Evolutionary conservation across 1,140 invertebrate genomes (phyloP).

Genomic region (Macrostomum lignano): DNA sequence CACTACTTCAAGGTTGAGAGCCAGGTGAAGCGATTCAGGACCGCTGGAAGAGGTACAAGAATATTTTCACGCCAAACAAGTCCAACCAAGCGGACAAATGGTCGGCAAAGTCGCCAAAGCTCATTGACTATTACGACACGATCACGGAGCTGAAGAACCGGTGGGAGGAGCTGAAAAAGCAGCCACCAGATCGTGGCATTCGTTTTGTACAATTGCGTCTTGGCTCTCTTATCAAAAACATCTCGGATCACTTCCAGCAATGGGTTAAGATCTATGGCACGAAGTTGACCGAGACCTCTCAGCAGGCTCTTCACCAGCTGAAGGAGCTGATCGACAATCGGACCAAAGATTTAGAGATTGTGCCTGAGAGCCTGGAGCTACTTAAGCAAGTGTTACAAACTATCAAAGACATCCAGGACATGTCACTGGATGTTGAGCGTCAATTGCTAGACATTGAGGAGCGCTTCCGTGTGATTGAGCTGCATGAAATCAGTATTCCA

Average conservation of each 20-base stretch:
- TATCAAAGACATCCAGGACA: constrained; percentile 41
- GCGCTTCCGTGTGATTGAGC: constrained; percentile 25
- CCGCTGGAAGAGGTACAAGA: no score
- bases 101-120: constrained; percentile 37
- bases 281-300: constrained; percentile 25
- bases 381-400: constrained; percentile 54
- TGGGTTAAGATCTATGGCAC: constrained; percentile 22
- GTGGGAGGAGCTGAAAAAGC: constrained; percentile 34
- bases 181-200: constrained; percentile 24
- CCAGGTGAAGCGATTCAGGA: no score
- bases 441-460: constrained; percentile 39
- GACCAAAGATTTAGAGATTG: constrained; percentile 18
- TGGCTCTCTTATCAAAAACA: constrained; percentile 3
- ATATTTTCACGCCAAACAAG: no score
- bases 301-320: no score
- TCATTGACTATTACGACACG: constrained; percentile 48
- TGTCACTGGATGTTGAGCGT: constrained; percentile 38
- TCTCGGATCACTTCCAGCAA: constrained; percentile 21
- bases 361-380: constrained; percentile 38
- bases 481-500: constrained; percentile 22
- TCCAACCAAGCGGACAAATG: constrained; percentile 39
- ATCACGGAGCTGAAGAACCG: constrained; percentile 21
- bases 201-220: not conserved
- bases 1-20: not conserved
- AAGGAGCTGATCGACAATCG: not conserved